Evolutionary conservation across 2,888 invertebrate species (phyloP).

Genomic region (Napeogenes sylphis): DNA sequence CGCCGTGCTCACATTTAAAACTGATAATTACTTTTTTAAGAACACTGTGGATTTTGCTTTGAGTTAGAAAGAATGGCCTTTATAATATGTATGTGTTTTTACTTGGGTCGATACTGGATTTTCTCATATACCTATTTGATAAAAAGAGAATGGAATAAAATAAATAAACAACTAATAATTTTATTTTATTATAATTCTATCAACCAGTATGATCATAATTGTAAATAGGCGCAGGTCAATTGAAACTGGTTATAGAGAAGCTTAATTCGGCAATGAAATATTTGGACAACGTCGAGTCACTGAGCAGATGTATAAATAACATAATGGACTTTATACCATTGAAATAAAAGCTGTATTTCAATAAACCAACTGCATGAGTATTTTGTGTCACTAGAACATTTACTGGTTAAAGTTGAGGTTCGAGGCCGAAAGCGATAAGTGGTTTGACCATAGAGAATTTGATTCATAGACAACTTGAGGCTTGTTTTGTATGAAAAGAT

Average conservation of each 20-base stretch:
- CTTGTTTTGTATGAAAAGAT: neutral
- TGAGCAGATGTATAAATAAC: neutral
- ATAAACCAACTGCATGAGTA: neutral
- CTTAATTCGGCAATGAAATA: constrained; percentile 6
- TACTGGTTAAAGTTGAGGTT: constrained; percentile 8
- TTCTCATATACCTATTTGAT: neutral
- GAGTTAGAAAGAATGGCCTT: constrained; percentile 9
- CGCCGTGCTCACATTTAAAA: constrained; percentile 31
- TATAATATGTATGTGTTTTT: neutral
- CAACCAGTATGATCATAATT: too few species aligned
- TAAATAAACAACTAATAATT: too few species aligned
- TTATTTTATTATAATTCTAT: too few species aligned
- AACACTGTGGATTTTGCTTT: constrained; percentile 22
- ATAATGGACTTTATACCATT: neutral
- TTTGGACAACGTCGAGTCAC: neutral
- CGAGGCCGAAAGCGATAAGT: constrained; percentile 7
- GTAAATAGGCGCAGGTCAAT: too few species aligned
- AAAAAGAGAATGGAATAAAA: neutral
- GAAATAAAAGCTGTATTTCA: neutral
- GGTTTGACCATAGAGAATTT: constrained; percentile 4
- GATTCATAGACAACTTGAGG: neutral
- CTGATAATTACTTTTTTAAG: constrained; percentile 32
- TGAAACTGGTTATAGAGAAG: neutral
- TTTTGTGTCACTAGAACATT: constrained; percentile 7
- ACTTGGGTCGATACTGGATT: neutral